phyloP scores from a whole-genome alignment of 2,888 invertebrate species.

The Phyllotreta striolata region DNA sequence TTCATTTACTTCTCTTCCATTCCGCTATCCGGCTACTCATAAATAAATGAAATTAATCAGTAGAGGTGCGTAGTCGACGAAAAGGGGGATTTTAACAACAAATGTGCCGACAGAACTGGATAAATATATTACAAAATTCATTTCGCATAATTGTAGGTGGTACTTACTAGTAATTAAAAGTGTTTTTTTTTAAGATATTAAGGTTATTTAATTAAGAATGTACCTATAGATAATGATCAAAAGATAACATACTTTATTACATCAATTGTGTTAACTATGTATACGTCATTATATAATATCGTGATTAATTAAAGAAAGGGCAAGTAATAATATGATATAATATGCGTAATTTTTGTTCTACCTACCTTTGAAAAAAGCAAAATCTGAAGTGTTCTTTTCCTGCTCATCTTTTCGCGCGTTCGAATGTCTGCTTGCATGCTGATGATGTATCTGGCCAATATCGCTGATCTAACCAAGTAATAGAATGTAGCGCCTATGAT shows the following conservation, averaged over 20 bases:
- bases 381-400: conserved; percentile 67
- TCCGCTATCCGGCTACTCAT: neutral
- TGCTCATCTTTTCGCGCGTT: conserved; percentile 68
- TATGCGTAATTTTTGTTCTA: neutral
- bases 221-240: too few species aligned
- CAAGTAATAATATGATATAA: too few species aligned
- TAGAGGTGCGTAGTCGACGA: neutral
- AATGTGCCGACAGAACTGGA: too few species aligned
- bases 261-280: too few species aligned
- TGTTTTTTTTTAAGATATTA: too few species aligned
- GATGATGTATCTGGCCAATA: conserved; percentile 67
- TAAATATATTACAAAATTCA: too few species aligned
- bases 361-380: conserved; percentile 68
- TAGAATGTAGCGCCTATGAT: conserved; percentile 49
- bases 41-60: conserved; percentile 11
- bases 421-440: conserved; percentile 68
- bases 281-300: neutral
- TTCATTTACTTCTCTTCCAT: conserved; percentile 10
- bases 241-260: neutral
- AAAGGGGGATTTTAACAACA: too few species aligned
- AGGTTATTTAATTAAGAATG: too few species aligned
- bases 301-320: neutral
- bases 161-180: too few species aligned
- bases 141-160: too few species aligned
- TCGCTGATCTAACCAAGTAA: conserved; percentile 62